Evolutionary conservation across 2,797 vertebrate genomes (phyloP), one percentile per base, ranked within the genome.

Genomic region (Lacerta agilis): DNA sequence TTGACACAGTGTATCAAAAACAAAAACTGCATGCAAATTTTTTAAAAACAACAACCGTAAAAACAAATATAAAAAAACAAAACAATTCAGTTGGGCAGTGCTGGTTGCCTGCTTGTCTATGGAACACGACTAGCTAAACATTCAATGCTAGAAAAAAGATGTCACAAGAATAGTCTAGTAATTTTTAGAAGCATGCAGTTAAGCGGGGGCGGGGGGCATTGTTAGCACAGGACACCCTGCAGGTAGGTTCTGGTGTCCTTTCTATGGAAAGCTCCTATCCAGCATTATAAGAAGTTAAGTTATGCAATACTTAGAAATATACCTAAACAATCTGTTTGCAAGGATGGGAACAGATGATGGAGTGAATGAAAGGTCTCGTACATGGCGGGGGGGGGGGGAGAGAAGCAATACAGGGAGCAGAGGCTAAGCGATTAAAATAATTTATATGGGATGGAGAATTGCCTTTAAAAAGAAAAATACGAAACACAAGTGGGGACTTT

Each of bases 61-160:
- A 94, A 93, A 92, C 95, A 87, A 79, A 72, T 49, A 80, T 55
- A 64, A 45, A 85, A 85, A 72, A 73, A 66, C 41, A 94, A 95
- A 95, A 95, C 95, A 95, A 95, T 92, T 92, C 94, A 95, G 97
- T 97, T 96, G 98, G 97, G 97, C 97, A 98, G 98, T 95, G 97
- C 98, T 99, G 98, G 98, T 99, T 99, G 99, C 99, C 98, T 99
- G 99, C 98, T 99, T 99, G 99, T 99, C 98, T 98, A 97, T 97
- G 97, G 97, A 98, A 98, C 97, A 97, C 96, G 95, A 97, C 97
- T 97, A 98, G 96, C 96, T 97, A 96, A 96, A 98, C 97, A 97
- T 96, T 97, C 97, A 97, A 95, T 92, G 92, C 96, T 96, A 97
- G 93, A 79, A 72, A 79, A 75, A 79, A 92, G 94, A 95, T 95